Evolutionary conservation across 92 coral and sea anemone species (phyloP).

Genomic region (Siderastrea siderea): DNA sequence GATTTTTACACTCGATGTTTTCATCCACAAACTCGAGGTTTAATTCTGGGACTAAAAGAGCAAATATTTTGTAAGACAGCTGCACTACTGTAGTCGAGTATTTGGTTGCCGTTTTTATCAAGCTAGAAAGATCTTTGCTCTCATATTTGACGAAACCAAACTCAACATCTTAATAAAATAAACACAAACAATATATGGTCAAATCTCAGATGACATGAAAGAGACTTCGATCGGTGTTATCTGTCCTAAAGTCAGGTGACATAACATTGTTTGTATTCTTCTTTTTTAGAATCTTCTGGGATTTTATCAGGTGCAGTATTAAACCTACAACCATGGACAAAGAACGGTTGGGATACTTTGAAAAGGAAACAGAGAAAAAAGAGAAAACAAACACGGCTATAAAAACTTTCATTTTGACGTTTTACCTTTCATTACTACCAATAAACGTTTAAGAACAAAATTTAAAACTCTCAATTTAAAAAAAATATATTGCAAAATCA

Average conservation of each 20-base stretch:
- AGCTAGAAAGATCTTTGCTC: too few species aligned
- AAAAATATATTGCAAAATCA: too few species aligned
- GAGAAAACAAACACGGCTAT: not conserved
- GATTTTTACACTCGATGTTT: too few species aligned
- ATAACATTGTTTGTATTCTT: conserved; percentile 6
- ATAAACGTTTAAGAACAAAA: too few species aligned
- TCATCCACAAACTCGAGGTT: not conserved
- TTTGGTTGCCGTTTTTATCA: not conserved
- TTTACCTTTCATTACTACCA: too few species aligned
- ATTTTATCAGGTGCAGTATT: conserved; percentile 30
- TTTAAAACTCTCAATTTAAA: too few species aligned
- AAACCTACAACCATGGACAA: not conserved
- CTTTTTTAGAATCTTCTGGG: not conserved
- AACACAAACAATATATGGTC: not conserved
- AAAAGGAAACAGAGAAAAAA: not conserved
- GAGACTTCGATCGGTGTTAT: not conserved
- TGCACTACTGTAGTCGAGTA: not conserved
- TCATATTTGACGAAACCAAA: not conserved
- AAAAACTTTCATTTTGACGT: not conserved
- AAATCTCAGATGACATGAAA: not conserved
- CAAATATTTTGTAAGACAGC: not conserved
- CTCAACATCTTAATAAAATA: not conserved
- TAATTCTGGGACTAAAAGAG: not conserved
- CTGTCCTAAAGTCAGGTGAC: not conserved
- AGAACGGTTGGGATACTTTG: not conserved